A percentile compares a stretch with the other conserved stretches of the same genome.
Evolutionary conservation across 2,797 vertebrate genomes (phyloP).

Genomic region (Poecilia wingei): DNA sequence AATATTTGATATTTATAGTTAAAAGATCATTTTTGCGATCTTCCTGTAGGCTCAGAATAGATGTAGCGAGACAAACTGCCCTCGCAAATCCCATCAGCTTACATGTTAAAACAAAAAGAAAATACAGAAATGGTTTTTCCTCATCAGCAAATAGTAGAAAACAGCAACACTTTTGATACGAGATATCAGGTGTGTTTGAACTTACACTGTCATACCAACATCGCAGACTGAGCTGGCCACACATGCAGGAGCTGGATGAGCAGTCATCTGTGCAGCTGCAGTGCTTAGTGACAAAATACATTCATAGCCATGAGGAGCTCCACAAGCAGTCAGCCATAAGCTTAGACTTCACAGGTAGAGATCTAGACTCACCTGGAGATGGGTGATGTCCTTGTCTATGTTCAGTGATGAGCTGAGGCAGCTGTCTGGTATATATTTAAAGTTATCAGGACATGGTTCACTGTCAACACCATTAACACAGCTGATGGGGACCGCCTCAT

Average conservation of each 20-base stretch:
- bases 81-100: neutral
- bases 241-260: constrained; percentile 94
- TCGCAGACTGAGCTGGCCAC: constrained; percentile 93
- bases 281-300: constrained; percentile 82
- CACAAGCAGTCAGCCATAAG: neutral
- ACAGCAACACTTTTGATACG: neutral
- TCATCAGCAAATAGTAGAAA: neutral
- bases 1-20: neutral
- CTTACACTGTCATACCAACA: constrained; percentile 96
- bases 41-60: neutral
- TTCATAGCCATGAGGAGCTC: neutral
- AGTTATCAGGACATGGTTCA: constrained; percentile 89
- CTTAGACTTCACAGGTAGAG: neutral
- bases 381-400: constrained; percentile 95
- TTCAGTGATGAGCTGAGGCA: constrained; percentile 93
- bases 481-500: constrained; percentile 89
- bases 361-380: constrained; percentile 86
- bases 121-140: neutral
- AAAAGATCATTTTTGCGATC: neutral
- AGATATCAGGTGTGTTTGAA: constrained; percentile 1
- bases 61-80: neutral
- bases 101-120: neutral
- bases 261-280: constrained; percentile 95
- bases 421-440: constrained; percentile 95
- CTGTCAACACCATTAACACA: constrained; percentile 91